Evolutionary conservation across 2,888 invertebrate species (phyloP), one percentile per base, ranked within the genome.

Genomic region (Buathra laborator): DNA sequence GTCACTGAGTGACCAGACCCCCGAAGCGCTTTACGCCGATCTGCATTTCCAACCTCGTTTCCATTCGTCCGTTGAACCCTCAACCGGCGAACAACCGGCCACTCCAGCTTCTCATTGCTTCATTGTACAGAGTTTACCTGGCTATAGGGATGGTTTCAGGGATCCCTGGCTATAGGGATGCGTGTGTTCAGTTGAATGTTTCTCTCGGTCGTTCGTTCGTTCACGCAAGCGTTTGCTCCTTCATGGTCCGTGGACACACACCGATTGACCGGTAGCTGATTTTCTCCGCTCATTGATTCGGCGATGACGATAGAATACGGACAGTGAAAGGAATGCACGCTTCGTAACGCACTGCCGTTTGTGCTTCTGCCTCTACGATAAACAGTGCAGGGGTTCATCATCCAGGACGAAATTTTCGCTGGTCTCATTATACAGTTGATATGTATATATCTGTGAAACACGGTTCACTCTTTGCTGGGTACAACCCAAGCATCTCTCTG

Each of bases 381-480:
- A 14, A 32, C 71, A 19, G n/a, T 12, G n/a, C n/a, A 59, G 24
- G 10, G 29, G 53, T 59, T 16, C 62, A 62, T 62, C 83, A 79
- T 53, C 44, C 66, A 43, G 19, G 24, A 29, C 14, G 19, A 51
- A 5, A 12, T 51, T 29, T 53, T 32, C 29, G 7, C 10, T 37
- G n/a, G 46, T 75, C 43, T 32, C 70, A 32, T 79, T 76, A 32
- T 14, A 62, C 46, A 10, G n/a, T 59, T 14, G 53, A 62, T 62
- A 24, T 43, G 16, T 19, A 29, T 53, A 24, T 59, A 56, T 48
- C 14, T 29, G 64, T 62, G 66, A 43, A 62, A 48, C 56, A 12
- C 51, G 64, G 48, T 71, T 70, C 29, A 76, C 48, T 76, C 66
- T 80, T 71, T 48, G 62, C 62, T 53, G 14, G 44, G 71, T 71